Conservation (phyloP, 2,113 vertebrate species). For the Arvicanthis niloticus region DNA sequence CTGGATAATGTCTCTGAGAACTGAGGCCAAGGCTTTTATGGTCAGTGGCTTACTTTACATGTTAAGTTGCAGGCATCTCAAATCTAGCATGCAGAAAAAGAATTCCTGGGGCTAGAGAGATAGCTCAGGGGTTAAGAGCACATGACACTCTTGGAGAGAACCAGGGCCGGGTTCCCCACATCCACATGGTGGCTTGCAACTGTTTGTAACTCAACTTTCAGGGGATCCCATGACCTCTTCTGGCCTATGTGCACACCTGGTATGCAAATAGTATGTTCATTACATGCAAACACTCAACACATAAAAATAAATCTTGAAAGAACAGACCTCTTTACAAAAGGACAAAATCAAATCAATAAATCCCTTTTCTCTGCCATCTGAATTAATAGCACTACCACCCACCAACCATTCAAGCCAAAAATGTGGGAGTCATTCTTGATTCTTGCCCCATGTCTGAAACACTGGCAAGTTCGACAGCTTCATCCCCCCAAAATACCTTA, state of each 20-base stretch:
- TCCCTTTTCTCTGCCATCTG: not conserved
- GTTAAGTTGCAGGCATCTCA: not conserved
- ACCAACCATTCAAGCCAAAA: not conserved
- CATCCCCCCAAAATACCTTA: not conserved
- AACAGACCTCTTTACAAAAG: not conserved
- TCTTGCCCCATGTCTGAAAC: not conserved
- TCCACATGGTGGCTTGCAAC: not conserved
- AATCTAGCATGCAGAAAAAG: not conserved
- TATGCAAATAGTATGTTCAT: not conserved
- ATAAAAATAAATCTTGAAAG: not conserved
- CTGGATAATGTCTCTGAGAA: not conserved
- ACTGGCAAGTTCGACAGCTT: not conserved
- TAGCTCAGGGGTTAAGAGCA: not conserved
- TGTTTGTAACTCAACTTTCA: not conserved
- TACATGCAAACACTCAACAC: not conserved
- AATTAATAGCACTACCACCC: not conserved
- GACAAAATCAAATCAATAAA: not conserved
- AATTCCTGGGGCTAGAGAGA: not conserved
- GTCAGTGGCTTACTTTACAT: not conserved
- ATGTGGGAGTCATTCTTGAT: not conserved
- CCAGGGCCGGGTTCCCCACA: not conserved
- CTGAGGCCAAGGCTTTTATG: not conserved
- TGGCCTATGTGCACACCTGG: not conserved
- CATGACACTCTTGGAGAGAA: not conserved
- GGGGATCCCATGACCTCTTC: not conserved